Evolutionary conservation across 1,140 invertebrate species (phyloP).

Genomic region (Radopholus similis): DNA sequence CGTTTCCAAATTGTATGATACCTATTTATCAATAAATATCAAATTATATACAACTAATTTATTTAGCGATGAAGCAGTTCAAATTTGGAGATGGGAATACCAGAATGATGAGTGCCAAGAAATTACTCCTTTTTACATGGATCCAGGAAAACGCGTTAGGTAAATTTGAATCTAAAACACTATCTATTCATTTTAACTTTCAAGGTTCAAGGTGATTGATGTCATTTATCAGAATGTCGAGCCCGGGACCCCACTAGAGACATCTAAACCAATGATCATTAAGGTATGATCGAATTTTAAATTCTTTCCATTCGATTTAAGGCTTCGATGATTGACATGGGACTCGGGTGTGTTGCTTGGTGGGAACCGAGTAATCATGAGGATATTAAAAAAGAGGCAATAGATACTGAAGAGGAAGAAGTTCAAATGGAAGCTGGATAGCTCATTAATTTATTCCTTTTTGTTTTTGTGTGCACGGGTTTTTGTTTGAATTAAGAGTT

Average conservation of each 20-base stretch:
- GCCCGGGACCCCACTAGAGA: conserved; percentile 6
- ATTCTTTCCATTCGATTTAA: neutral
- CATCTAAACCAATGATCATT: conserved; percentile 12
- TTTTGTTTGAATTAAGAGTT: neutral
- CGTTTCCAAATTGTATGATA: conserved; percentile 25
- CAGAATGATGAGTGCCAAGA: conserved; percentile 18
- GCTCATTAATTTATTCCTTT: too few species aligned
- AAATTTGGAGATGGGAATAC: conserved; percentile 29
- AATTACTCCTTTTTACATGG: conserved; percentile 20
- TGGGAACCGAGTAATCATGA: conserved; percentile 14
- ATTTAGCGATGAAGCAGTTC: conserved; percentile 21
- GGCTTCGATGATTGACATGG: conserved; percentile 24
- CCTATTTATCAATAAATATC: too few species aligned
- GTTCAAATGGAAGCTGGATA: neutral
- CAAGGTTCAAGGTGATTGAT: conserved; percentile 9
- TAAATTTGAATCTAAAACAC: too few species aligned
- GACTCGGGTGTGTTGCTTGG: conserved; percentile 24
- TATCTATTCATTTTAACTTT: neutral
- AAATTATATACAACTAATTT: neutral
- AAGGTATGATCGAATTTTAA: neutral
- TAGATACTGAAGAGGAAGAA: conserved; percentile 5
- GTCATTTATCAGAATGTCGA: conserved; percentile 16
- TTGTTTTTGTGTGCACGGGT: neutral
- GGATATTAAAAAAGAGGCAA: conserved; percentile 11
- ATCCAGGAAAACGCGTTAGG: conserved; percentile 18